Base-by-base conservation (phyloP, 2,797 vertebrate species). In the Danio albolineatus region DNA sequence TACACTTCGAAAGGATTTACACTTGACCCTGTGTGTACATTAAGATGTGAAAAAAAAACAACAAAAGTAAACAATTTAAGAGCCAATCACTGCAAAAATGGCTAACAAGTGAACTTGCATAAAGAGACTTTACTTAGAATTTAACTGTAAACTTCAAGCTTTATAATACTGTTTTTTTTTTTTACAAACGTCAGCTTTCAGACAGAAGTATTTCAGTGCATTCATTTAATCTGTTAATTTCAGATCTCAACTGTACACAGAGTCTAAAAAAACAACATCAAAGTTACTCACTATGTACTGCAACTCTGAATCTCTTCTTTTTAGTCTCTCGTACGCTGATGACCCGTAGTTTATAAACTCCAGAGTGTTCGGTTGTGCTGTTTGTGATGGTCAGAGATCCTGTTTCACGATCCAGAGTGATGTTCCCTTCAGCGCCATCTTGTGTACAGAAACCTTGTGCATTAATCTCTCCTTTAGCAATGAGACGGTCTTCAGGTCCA, bases 341-440 rank as follows among this genome's bases (percentile, higher is more conserved):
- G 39, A 57, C 16, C 70, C 43, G 17, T 21, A 57, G 53, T 57
- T 72, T 57, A 28, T 72, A 72, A 6, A 44, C 39, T 10, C 70
- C 70, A 6, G 7, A 5, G 41, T 72, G 70, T 57, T 72, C 17
- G 21, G 53, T 21, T 57, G 7, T 72, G 53, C 5, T 44, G 53
- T 44, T 39, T 44, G 12, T 57, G 41, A 72, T 44, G 2, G 19
- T 72, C 17, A 72, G 53, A 72, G 53, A 54, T 72, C 69, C 69
- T 43, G 17, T 57, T 17, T 44, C n/a, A n/a, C n/a, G 4, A 43
- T 57, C 41, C 9, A 72, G 17, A 5, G 16, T 41, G 9, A 43
- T 10, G 17, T n/a, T 43, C 39, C 6, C n/a, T 1, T 64, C 10
- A 4, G 2, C 10, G 4, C 10, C 39, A 12, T 43, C n/a, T 41